Evolutionary conservation across 2,113 vertebrate species (phyloP), one percentile per base, ranked within the genome.

Genomic region (Upupa epops): DNA sequence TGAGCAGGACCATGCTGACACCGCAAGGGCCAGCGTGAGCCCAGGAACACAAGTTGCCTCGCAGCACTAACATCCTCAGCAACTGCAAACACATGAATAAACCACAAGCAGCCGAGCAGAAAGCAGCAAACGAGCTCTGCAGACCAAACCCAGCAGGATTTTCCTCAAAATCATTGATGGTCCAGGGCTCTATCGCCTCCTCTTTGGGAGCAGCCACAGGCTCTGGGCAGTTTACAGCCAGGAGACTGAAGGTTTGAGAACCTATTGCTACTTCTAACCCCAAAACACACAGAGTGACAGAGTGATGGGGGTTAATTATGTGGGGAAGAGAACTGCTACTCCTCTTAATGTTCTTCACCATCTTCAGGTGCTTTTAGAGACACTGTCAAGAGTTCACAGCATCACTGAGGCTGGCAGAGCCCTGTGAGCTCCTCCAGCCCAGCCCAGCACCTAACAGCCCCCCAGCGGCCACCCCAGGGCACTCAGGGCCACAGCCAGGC

Each of bases 61-160:
- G 64, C 79, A 86, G 68, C 48, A 87, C 70, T 16, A 58, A 70
- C 59, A 77, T 9, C 69, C 64, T 75, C 45, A 60, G 46, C 73
- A 92, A 69, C 17, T 55, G 36, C 77, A 90, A 77, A 69, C 45
- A 60, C n/a, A 51, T 81, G 86, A 80, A 88, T 63, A 76, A 90
- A 86, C 46, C 32, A 70, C 51, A 83, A 88, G 31, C 17, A 88
- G 55, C 36, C 77, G 32, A 73, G n/a, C n/a, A 32, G 1, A 2
- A 86, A 18, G 9, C 66, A 72, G 49, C 28, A 92, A 80, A 73
- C 3, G 10, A 86, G 42, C 28, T 88, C 80, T 70, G 46, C 32
- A 86, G 46, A 88, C 17, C 55, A 88, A 76, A 79, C 5, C 25
- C 64, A 73, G 56, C 28, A 93, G n/a, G 26, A 58, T 26, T 73